Base-by-base conservation (phyloP, 2,888 invertebrate species). In the Hydriomena furcata region DNA sequence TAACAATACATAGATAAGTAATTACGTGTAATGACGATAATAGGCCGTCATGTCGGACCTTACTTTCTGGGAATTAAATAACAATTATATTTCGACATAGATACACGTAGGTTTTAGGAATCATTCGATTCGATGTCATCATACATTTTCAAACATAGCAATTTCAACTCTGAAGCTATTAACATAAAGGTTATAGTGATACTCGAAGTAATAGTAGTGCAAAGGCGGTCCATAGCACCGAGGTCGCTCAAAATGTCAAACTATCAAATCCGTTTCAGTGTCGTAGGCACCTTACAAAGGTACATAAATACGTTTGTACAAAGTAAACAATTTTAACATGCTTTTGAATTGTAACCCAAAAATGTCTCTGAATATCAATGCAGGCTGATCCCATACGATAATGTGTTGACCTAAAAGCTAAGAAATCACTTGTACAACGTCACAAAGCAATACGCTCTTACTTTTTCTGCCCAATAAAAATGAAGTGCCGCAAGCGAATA, bases 211-310 rank as follows among this genome's bases (percentile, higher is more conserved):
- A 44, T 58, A 72, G n/a, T n/a, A 73, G 71, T 74, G 76, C 75
- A 75, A 71, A 72, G 70, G 66, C 72, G 69, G 81, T 79, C 79
- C 79, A 71, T 71, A 64, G 66, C 65, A 65, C 66, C 82, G 83
- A 87, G 88, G 87, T 76, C 85, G 73, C 71, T 60, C 58, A 73
- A 82, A 88, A 88, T 88, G 85, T 81, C 87, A 86, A 71, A 48
- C 61, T 71, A 65, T 71, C 73, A 77, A 79, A 85, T 85, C 79
- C 76, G 74, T 78, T 79, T 79, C 71, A 77, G 68, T 78, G 66
- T 73, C 67, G 64, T 47, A 11, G 17, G 32, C 10, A 32, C n/a
- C n/a, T n/a, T n/a, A n/a, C n/a, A n/a, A n/a, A n/a, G n/a, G n/a
- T n/a, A n/a, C 2, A 17, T 17, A 17, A 17, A 4, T 28, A 21